Evolutionary conservation across 2,888 invertebrate species (phyloP), one percentile per base, ranked within the genome.

Genomic region (Epistrophella euchroma): DNA sequence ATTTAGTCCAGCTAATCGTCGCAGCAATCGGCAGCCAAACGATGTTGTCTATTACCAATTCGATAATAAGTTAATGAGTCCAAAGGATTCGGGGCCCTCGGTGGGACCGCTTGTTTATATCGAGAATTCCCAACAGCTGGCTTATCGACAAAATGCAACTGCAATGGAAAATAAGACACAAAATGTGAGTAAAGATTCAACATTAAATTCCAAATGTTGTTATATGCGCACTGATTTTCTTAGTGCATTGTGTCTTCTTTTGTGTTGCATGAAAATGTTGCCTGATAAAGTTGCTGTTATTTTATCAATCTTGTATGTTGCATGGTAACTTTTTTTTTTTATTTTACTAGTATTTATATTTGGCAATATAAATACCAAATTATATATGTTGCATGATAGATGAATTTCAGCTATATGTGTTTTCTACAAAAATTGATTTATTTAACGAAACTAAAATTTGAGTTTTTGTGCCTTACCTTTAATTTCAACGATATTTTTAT

Each of bases 11-110:
- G 78, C 87, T 15, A 66, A 66, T 37, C 91, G 90, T 50, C 89
- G 90, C 13, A 88, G 88, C 70, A 89, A 88, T 80, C 81, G 88
- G 11, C 74, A 76, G 9, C 7, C 81, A 77, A 90, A 88, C 72
- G 91, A 91, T 88, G 92, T 91, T 87, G 89, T 91, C 88, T 91
- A 92, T 89, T 91, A 91, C 89, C 91, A 92, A 87, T 91, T 91
- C 87, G 91, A 91, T 89, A 92, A 91, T 88, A 87, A 83, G 47
- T 10, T 83, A 62, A 83, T 83, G 78, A 87, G 83, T 72, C 78
- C 83, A 0, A 83, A 83, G 60, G 78, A 83, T 47, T 74, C 82
- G 2, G 78, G 79, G 4, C 83, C 87, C 5, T 40, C 68, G 25
- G 75, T 83, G 15, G 83, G 87, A 7, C 87, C 87, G 15, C 47